Evolutionary conservation across 2,888 invertebrate genomes (phyloP).

Genomic region (Margaritifera margaritifera): DNA sequence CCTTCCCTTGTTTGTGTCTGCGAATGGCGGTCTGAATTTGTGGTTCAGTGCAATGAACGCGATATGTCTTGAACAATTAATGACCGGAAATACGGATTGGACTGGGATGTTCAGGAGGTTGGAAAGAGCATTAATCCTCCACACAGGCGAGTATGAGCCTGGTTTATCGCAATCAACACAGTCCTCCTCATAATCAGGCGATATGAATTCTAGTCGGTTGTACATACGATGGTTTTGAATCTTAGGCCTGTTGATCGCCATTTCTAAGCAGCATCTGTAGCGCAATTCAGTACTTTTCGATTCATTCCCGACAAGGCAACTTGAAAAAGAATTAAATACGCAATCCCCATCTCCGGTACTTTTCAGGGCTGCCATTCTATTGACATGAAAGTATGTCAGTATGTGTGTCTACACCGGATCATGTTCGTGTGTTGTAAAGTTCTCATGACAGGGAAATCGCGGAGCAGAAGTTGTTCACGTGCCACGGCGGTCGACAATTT

Average conservation of each 20-base stretch:
- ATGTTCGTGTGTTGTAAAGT: too few relatives aligned
- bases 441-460: too few relatives aligned
- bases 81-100: slow-evolving; percentile 6
- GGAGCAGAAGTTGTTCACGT: too few relatives aligned
- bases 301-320: too few relatives aligned
- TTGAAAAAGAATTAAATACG: slow-evolving; percentile 6
- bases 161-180: slow-evolving; percentile 3
- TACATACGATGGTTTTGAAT: slow-evolving; percentile 4
- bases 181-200: too few relatives aligned
- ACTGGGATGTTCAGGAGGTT: slow-evolving; percentile 8
- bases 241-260: slow-evolving; percentile 9
- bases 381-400: too few relatives aligned
- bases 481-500: too few relatives aligned
- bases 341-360: slow-evolving; percentile 7
- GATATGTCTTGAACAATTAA: slow-evolving; percentile 2
- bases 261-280: slow-evolving; percentile 17
- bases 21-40: slow-evolving; percentile 8
- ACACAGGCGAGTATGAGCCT: slow-evolving; percentile 6
- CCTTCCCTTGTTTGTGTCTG: slow-evolving; percentile 8
- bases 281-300: slow-evolving; percentile 10
- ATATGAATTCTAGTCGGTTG: not conserved
- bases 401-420: too few relatives aligned
- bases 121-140: slow-evolving; percentile 10
- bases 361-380: not conserved
- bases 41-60: slow-evolving; percentile 6